phyloP scores from a whole-genome alignment of 2,797 vertebrate genomes.

The Benthosema pterotum region DNA sequence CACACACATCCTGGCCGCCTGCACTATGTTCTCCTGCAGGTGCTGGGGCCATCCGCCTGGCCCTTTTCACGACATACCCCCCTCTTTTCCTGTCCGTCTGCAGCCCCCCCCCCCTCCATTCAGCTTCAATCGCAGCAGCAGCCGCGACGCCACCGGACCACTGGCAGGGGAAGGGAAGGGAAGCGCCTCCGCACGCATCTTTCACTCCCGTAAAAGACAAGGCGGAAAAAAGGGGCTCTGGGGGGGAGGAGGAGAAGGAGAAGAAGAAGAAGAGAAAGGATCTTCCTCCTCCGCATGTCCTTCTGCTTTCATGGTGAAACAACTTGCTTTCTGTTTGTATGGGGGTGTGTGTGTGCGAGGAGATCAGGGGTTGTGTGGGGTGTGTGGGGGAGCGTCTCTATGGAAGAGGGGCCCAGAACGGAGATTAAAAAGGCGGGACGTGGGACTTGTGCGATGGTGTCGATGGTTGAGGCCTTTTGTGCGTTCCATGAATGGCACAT shows the following conservation, averaged over 20 bases:
- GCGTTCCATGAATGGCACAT: slow-evolving; percentile 70
- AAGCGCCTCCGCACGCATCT: slow-evolving; percentile 87
- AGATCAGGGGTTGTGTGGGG: too few relatives aligned
- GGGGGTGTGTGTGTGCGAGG: slow-evolving; percentile 35
- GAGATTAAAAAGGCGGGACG: slow-evolving; percentile 43
- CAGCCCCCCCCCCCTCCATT: slow-evolving; percentile 73
- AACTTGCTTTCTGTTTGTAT: slow-evolving; percentile 78
- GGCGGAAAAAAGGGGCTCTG: slow-evolving; percentile 47
- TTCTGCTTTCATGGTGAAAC: slow-evolving; percentile 75
- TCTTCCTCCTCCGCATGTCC: slow-evolving; percentile 73
- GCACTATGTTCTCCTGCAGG: slow-evolving; percentile 82
- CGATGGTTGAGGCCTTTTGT: slow-evolving; percentile 62
- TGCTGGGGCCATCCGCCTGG: slow-evolving; percentile 86
- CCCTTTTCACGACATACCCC: slow-evolving; percentile 84
- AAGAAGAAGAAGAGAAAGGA: slow-evolving; percentile 57
- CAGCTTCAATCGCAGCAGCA: slow-evolving; percentile 83
- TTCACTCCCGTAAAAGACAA: slow-evolving; percentile 62
- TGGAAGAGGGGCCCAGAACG: neutral
- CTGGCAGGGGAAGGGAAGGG: slow-evolving; percentile 85
- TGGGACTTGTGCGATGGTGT: slow-evolving; percentile 42
- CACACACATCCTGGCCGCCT: slow-evolving; percentile 78
- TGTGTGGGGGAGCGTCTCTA: slow-evolving; percentile 2
- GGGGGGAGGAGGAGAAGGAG: slow-evolving; percentile 28
- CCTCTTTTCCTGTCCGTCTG: slow-evolving; percentile 90
- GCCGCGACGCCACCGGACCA: slow-evolving; percentile 87